A percentile compares a stretch with the other conserved stretches of the same genome.
These are phyloP conservation scores for Nephrotoma appendiculata DNA, from an alignment of 2,888 invertebrate species.

Conservation along the genomic window DNA sequence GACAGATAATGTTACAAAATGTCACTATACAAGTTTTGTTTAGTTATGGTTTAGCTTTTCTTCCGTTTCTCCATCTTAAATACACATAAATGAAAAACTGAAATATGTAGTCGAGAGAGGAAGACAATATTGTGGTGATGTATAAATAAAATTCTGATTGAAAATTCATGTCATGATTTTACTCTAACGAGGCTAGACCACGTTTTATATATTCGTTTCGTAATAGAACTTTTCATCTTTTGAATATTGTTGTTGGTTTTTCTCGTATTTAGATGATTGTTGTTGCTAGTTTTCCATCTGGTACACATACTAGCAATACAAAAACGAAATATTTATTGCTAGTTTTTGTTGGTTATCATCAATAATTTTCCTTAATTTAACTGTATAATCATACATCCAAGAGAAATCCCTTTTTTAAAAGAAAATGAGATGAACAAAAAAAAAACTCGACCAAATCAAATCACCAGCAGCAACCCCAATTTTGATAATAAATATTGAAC, in stretches of 20 bases:
- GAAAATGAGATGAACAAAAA: neutral
- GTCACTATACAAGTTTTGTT: neutral
- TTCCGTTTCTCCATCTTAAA: neutral
- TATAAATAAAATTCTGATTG: neutral
- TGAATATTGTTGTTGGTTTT: neutral
- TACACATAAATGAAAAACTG: neutral
- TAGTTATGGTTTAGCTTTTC: neutral
- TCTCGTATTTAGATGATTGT: neutral
- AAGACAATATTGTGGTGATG: neutral
- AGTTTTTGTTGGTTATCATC: neutral
- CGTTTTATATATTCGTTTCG: conserved; percentile 1
- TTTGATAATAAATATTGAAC: neutral
- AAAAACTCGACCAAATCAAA: neutral
- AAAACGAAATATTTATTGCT: neutral
- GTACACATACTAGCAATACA: neutral
- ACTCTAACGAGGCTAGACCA: conserved; percentile 5
- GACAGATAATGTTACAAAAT: neutral
- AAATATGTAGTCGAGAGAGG: neutral
- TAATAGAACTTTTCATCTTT: conserved; percentile 2
- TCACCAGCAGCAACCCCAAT: neutral
- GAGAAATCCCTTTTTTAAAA: neutral
- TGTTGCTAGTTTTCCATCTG: neutral
- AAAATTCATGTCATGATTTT: conserved; percentile 5
- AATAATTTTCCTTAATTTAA: neutral
- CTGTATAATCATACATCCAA: neutral